These are phyloP conservation scores for Grapholita molesta DNA, from an alignment of 1,140 invertebrate species.

Conservation along the genomic window DNA sequence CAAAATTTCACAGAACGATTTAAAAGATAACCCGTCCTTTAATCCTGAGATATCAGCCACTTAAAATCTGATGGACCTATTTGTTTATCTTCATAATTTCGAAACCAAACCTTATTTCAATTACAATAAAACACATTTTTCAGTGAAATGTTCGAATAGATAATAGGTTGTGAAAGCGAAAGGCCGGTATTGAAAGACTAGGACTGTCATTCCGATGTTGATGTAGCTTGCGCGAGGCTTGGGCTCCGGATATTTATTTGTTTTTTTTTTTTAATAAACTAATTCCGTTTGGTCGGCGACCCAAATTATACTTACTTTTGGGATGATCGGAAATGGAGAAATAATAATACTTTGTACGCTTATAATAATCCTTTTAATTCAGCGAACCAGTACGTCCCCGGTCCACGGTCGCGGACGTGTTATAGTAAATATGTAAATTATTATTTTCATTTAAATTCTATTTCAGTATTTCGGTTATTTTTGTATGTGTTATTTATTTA, in stretches of 20 bases:
- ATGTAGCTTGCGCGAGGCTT: not conserved
- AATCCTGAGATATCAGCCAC: not conserved
- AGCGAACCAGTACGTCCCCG: too few species aligned
- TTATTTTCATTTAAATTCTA: too few species aligned
- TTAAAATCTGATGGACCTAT: not conserved
- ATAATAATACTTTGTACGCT: too few species aligned
- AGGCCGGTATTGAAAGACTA: not conserved
- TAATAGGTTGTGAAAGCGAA: not conserved
- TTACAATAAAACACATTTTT: not conserved
- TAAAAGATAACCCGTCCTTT: constrained; percentile 4
- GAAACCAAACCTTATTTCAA: not conserved
- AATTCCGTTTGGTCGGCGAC: too few species aligned
- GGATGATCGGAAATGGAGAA: too few species aligned
- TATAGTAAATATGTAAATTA: too few species aligned
- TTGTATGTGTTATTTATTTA: too few species aligned
- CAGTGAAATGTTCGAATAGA: not conserved
- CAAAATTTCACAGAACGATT: not conserved
- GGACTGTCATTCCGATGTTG: not conserved
- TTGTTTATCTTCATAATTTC: not conserved
- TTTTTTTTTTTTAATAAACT: not conserved
- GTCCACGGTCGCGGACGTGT: too few species aligned
- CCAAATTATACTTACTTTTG: too few species aligned
- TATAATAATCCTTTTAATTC: too few species aligned
- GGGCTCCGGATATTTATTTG: not conserved
- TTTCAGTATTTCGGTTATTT: too few species aligned